A percentile compares a stretch with the other conserved stretches of the same genome.
These are phyloP conservation scores for Rambutsinella grinnellia DNA, from an alignment of 2,888 invertebrate genomes.

Conservation along the genomic window DNA sequence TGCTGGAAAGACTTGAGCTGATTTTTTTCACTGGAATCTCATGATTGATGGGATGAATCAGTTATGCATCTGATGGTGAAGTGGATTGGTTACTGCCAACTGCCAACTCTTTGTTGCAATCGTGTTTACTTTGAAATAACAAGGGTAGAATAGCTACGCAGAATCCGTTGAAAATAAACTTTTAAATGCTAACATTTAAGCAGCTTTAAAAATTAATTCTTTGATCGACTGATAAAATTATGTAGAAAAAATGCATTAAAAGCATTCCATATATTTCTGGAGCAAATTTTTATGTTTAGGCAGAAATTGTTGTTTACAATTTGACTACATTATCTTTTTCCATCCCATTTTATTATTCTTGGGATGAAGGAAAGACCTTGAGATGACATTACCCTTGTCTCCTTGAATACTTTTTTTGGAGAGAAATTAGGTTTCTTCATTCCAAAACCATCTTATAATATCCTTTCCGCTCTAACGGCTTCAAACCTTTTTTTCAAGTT, in stretches of 20 bases:
- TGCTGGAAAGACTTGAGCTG: no score
- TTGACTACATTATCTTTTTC: neutral
- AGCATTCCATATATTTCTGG: no score
- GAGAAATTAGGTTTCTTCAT: constrained; percentile 1
- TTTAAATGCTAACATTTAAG: no score
- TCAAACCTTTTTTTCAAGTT: constrained; percentile 14
- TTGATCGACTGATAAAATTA: neutral
- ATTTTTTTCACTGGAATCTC: no score
- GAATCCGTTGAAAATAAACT: no score
- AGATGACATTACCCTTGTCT: constrained; percentile 56
- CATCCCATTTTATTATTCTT: constrained; percentile 37
- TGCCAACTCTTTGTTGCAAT: no score
- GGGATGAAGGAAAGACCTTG: constrained; percentile 41
- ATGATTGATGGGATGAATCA: no score
- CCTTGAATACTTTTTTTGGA: constrained; percentile 34
- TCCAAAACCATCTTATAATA: neutral
- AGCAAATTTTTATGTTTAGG: neutral
- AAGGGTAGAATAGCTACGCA: no score
- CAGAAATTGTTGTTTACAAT: neutral
- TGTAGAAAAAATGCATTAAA: neutral
- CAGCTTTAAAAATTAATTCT: neutral
- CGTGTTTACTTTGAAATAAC: no score
- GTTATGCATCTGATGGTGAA: no score
- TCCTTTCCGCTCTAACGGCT: constrained; percentile 24
- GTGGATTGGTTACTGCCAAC: no score